A percentile compares a stretch with the other conserved stretches of the same genome.
Conservation (phyloP, 64 coral and sea anemone genomes). For the Porites australiensis region DNA sequence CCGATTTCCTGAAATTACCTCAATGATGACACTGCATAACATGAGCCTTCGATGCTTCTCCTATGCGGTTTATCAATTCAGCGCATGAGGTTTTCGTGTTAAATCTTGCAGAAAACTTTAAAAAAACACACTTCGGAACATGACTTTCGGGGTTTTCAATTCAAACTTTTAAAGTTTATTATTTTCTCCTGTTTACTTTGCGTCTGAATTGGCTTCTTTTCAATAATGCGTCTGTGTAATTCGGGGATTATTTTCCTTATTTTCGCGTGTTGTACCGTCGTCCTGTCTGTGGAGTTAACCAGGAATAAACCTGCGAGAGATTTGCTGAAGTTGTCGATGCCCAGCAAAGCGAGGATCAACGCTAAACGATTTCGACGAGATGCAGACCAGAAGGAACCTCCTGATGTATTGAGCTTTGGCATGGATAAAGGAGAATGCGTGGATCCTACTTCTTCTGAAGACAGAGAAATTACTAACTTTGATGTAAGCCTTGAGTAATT, state of each 20-base stretch:
- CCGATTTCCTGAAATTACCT: no score
- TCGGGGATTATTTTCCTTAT: not conserved
- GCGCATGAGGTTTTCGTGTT: slow-evolving; percentile 16
- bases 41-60: not conserved
- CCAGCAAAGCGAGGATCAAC: not conserved
- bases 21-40: no score
- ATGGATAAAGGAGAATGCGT: not conserved
- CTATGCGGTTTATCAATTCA: not conserved
- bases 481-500: not conserved
- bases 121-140: not conserved
- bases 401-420: not conserved
- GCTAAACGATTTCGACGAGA: not conserved
- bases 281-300: not conserved
- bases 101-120: slow-evolving; percentile 13
- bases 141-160: not conserved
- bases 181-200: not conserved
- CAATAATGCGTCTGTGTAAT: not conserved
- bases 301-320: not conserved
- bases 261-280: not conserved
- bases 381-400: not conserved
- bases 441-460: not conserved
- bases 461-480: not conserved
- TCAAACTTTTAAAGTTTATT: not conserved
- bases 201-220: not conserved
- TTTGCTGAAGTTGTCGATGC: not conserved